Conservation (phyloP, 2,113 vertebrate species). For the Scatophagus argus region DNA sequence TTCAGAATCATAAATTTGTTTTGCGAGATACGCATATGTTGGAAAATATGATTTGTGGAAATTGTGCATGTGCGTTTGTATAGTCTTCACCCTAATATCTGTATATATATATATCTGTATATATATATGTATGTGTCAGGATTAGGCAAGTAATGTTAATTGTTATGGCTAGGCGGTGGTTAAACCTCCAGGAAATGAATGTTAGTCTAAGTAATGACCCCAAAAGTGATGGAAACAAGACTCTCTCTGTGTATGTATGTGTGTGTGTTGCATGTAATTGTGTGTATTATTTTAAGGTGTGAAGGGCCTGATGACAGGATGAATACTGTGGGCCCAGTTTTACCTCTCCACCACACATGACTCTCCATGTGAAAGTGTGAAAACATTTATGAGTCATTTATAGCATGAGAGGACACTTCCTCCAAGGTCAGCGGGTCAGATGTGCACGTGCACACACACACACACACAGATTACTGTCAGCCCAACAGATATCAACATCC, state of each 20-base stretch:
- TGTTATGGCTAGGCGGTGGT: no score
- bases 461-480: constrained; percentile 8
- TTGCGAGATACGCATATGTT: neutral
- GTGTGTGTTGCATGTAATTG: constrained; percentile 8
- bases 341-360: constrained; percentile 29
- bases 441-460: constrained; percentile 2
- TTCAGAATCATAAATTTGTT: neutral
- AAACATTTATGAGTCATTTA: constrained; percentile 61
- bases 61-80: no score
- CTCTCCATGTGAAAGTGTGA: constrained; percentile 57
- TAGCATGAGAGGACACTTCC: constrained; percentile 38
- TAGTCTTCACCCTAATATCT: no score
- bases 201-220: no score
- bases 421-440: constrained; percentile 38
- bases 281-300: constrained; percentile 49
- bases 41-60: no score
- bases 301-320: constrained; percentile 45
- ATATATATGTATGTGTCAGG: no score
- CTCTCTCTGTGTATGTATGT: neutral
- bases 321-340: constrained; percentile 16
- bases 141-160: no score
- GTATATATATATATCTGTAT: no score
- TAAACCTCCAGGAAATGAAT: no score
- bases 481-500: constrained; percentile 6
- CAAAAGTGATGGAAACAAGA: no score